phyloP scores from a whole-genome alignment of 2,113 vertebrate species.

The Tor tambroides region DNA sequence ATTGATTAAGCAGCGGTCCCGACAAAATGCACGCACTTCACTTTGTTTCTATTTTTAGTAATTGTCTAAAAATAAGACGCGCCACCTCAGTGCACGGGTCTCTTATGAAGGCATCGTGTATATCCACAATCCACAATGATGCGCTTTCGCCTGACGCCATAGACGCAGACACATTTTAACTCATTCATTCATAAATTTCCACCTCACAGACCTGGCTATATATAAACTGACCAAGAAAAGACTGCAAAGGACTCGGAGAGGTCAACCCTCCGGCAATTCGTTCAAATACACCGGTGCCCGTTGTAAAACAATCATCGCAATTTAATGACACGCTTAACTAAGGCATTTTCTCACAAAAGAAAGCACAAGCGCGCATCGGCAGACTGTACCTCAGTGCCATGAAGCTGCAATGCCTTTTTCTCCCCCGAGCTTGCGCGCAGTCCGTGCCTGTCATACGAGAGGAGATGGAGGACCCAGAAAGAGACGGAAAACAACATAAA shows the following conservation, averaged over 20 bases:
- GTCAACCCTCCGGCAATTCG: constrained; percentile 31
- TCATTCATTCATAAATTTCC: constrained; percentile 65
- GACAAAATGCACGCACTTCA: constrained; percentile 41
- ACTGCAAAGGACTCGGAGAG: constrained; percentile 54
- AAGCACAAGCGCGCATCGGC: constrained; percentile 30
- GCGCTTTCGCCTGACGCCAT: constrained; percentile 39
- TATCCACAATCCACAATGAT: constrained; percentile 44
- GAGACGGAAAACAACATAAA: neutral
- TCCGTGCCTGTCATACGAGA: constrained; percentile 44
- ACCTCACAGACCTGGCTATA: constrained; percentile 23
- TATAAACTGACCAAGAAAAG: constrained; percentile 33
- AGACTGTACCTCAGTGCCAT: constrained; percentile 60
- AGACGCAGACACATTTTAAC: constrained; percentile 47
- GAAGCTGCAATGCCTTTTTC: constrained; percentile 56
- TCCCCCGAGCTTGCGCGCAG: constrained; percentile 40
- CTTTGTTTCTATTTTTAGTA: constrained; percentile 59
- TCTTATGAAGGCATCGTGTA: constrained; percentile 47
- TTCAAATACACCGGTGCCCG: no score
- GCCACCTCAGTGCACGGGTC: constrained; percentile 41
- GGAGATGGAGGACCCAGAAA: constrained; percentile 16
- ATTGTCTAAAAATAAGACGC: constrained; percentile 60
- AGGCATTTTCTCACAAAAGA: constrained; percentile 27
- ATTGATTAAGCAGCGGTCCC: constrained; percentile 19
- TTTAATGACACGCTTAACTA: neutral
- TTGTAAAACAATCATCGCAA: neutral